Evolutionary conservation across 2,888 invertebrate genomes (phyloP), one percentile per base, ranked within the genome.

Genomic region (Helobdella robusta): DNA sequence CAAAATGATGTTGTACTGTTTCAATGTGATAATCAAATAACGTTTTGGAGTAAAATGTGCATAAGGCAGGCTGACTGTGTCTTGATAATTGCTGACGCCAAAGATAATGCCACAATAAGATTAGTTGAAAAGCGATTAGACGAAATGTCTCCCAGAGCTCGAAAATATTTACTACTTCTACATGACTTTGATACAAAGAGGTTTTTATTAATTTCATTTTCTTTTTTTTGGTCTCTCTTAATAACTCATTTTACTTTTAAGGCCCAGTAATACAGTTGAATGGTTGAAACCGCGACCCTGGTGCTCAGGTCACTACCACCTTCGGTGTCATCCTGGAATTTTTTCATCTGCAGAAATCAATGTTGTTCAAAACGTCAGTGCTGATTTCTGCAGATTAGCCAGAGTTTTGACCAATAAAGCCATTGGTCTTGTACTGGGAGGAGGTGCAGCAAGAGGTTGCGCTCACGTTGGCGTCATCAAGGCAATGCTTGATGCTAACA

Each of bases 51-150:
- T 5, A 35, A 50, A 15, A 59, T 52, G 35, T 65, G 65, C 50
- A 34, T 65, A 8, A 28, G 60, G n/a, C 65, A 65, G 65, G 65
- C 65, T 11, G 65, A 65, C 52, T 65, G 65, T 23, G 52, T 65
- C 3, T 50, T 65, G 30, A 60, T 65, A n/a, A 25, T 65, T 15
- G 65, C 65, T 25, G 59, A 30, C 2, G 65, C 65, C 3, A 50
- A 35, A 15, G 60, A 65, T 1, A 48, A 48, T 20, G 28, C 8
- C 30, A 20, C 25, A 11, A 60, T 65, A 1, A 52, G 59, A n/a
- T 52, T 48, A 30, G 32, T 65, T 1, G 65, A 65, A 35, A 44
- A 20, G 3, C 65, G 52, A 54, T 15, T 65, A 25, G 34, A 48
- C 2, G 60, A 48, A 30, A 23, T 65, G 60, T 52, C 65, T 25